A percentile compares a stretch with the other conserved stretches of the same genome.
phyloP scores from a whole-genome alignment of 2,113 vertebrate species.

The Chionis minor region DNA sequence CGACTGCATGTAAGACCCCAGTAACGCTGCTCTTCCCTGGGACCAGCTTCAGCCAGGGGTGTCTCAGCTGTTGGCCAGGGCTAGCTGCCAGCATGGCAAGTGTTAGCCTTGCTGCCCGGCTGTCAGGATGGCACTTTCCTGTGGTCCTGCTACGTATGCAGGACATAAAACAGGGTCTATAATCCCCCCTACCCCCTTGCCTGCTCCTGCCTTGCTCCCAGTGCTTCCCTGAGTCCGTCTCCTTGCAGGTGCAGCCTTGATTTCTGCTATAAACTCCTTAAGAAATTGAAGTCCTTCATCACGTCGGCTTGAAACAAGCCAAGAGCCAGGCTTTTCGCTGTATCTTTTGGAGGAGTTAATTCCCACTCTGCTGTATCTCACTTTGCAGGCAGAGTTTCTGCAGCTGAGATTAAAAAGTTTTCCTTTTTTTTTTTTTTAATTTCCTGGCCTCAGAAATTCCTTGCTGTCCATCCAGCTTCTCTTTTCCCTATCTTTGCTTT shows the following conservation, averaged over 20 bases:
- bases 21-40: not conserved
- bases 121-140: not conserved
- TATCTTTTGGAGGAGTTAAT: constrained; percentile 27
- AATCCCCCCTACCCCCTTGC: not conserved
- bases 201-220: not conserved
- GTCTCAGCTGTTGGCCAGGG: not conserved
- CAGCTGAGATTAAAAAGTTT: constrained; percentile 24
- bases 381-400: not conserved
- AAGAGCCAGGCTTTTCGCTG: not conserved
- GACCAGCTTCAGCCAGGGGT: not conserved
- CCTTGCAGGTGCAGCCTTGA: not conserved
- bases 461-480: constrained; percentile 3
- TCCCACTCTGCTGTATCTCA: constrained; percentile 10
- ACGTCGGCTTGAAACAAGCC: not conserved
- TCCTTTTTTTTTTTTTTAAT: not conserved
- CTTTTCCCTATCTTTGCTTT: not conserved
- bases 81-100: accelerated
- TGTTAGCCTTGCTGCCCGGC: accelerated
- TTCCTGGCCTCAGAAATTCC: not conserved
- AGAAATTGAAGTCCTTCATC: constrained; percentile 31
- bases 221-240: not conserved
- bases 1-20: constrained; percentile 84
- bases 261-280: constrained; percentile 6
- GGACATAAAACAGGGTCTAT: not conserved
- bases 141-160: not conserved